Base-by-base conservation (phyloP, 1,140 invertebrate genomes). In the Heliconius melpomene region DNA sequence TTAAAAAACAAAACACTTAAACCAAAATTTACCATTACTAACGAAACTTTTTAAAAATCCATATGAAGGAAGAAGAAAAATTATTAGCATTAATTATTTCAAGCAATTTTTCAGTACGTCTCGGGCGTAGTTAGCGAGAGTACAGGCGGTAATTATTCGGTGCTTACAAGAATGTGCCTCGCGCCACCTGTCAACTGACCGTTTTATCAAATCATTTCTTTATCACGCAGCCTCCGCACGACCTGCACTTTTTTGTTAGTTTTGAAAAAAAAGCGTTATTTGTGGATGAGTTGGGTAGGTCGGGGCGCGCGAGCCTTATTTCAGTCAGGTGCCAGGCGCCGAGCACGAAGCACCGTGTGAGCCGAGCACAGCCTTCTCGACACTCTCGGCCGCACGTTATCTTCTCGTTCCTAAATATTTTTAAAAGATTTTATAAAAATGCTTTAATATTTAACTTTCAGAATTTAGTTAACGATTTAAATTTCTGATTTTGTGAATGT, bases 191-290 rank as follows among this genome's bases (percentile, higher is more conserved):
- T 94, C 93, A 93, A 90, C 86, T 88, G 86, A 88, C 86, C 86
- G 89, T 91, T 93, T 93, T 89, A 93, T 93, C 91, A 94, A 94
- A 94, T 94, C 93, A 92, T 94, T 93, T 93, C 90, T 93, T 93
- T 91, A 92, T 90, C 86, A 85, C 87, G 85, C 92, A 93, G 92
- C 90, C 89, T 93, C 90, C 86, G 80, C 86, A 84, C 86, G 89
- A 93, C 91, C 88, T 89, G 89, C 84, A 91, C 85, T 90, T 94
- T 91, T 92, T 93, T 93, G 86, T 91, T 84, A 88, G 89, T 91
- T 91, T 92, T 89, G 86, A 90, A 93, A 94, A 94, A 93, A 57
- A 90, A 90, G 87, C 86, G 86, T 89, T 90, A 85, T 87, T 72
- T 84, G 87, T 89, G 87, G 86, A 88, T 87, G 84, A 88, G 91